Conservation (phyloP, 2,113 vertebrate genomes). For the Otolemur garnettii region DNA sequence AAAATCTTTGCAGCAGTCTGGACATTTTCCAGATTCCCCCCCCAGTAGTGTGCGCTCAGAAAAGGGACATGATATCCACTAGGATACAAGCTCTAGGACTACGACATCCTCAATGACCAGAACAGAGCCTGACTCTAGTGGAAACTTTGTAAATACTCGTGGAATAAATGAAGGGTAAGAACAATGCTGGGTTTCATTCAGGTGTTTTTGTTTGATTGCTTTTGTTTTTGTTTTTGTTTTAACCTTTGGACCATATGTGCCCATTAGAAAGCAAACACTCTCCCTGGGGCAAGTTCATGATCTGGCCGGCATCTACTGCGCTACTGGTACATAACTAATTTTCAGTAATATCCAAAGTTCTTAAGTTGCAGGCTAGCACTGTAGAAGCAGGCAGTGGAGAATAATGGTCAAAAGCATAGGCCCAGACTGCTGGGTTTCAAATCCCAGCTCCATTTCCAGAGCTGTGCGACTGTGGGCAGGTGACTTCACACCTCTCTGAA, state of each 20-base stretch:
- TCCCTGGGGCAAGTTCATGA: background rate
- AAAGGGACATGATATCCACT: background rate
- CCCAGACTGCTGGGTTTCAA: background rate
- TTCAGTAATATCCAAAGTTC: constrained; percentile 12
- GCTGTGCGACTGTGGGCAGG: background rate
- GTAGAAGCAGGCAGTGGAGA: background rate
- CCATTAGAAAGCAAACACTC: constrained; percentile 5
- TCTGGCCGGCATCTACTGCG: background rate
- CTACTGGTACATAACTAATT: background rate
- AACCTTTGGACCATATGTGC: background rate
- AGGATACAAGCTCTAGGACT: background rate
- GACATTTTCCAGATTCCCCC: background rate
- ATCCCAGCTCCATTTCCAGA: background rate
- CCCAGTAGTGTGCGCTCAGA: background rate
- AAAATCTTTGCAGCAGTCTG: background rate
- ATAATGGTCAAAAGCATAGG: background rate
- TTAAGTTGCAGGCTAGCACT: background rate
- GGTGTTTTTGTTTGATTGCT: too few species aligned
- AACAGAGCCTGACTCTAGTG: background rate
- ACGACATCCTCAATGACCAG: background rate
- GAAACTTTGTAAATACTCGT: background rate
- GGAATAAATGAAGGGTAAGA: background rate
- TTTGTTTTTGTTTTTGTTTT: background rate
- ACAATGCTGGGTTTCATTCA: background rate
- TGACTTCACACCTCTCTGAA: background rate